Evolutionary conservation across 1,140 invertebrate species (phyloP).

Genomic region (Orchestia grillus): DNA sequence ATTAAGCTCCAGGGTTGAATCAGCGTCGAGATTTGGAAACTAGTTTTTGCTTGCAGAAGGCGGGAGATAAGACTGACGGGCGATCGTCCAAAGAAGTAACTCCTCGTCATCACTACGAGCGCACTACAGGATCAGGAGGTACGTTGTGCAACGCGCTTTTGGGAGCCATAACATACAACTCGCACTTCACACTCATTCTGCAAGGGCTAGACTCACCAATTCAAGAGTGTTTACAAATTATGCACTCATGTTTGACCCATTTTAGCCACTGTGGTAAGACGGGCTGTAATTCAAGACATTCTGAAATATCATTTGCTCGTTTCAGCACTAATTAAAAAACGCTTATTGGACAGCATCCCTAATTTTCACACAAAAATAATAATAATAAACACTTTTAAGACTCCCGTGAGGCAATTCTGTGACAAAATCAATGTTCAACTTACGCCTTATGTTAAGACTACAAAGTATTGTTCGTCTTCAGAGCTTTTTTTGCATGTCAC

Average conservation of each 20-base stretch:
- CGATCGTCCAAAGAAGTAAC: constrained; percentile 66
- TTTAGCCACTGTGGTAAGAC: not conserved
- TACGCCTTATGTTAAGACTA: not conserved
- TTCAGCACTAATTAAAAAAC: not conserved
- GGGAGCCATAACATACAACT: not conserved
- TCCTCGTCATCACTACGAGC: constrained; percentile 68
- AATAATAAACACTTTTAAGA: not conserved
- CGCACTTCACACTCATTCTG: not conserved
- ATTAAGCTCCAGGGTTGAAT: not conserved
- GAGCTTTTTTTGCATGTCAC: not conserved
- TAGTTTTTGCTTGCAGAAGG: constrained; percentile 23
- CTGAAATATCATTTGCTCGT: not conserved
- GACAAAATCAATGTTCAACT: not conserved
- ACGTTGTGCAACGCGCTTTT: not conserved
- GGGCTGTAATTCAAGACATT: not conserved
- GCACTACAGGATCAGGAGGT: constrained; percentile 66
- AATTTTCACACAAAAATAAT: not conserved
- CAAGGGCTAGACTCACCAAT: not conserved
- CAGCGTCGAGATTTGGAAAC: not conserved
- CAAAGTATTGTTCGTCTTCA: not conserved
- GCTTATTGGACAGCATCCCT: not conserved
- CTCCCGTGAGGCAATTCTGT: not conserved
- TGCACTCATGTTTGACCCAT: not conserved
- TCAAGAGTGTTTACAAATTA: not conserved
- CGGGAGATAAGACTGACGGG: constrained; percentile 64